Conservation (phyloP, 2,113 vertebrate species). For the Micronycteris hirsuta region DNA sequence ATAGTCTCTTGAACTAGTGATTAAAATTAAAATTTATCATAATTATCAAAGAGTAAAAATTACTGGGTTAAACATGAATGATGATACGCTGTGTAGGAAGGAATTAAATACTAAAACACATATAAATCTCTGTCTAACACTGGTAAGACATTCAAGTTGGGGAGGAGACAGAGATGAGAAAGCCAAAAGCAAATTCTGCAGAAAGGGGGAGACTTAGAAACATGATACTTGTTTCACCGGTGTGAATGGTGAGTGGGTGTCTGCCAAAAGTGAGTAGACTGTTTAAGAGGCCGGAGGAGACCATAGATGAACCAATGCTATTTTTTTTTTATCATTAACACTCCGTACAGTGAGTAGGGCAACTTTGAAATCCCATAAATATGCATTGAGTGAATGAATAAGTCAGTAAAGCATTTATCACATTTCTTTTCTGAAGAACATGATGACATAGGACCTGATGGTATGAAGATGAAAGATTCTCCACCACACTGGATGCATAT, state of each 20-base stretch:
- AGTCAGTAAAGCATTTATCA: background rate
- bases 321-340: background rate
- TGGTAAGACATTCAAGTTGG: background rate
- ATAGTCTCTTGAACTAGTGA: conserved; percentile 28
- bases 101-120: background rate
- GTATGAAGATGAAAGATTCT: background rate
- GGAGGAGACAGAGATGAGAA: background rate
- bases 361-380: background rate
- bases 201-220: background rate
- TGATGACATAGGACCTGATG: background rate
- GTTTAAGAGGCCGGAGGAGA: background rate
- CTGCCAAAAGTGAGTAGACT: background rate
- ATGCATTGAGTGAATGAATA: background rate
- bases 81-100: background rate
- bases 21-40: conserved; percentile 33
- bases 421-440: background rate
- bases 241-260: background rate
- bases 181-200: background rate
- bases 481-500: background rate
- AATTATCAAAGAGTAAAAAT: conserved; percentile 26
- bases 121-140: background rate
- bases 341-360: background rate
- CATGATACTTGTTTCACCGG: background rate
- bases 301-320: background rate
- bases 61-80: background rate